Evolutionary conservation across 2,113 vertebrate species (phyloP), one percentile per base, ranked within the genome.

Genomic region (Hiodon tergisus): DNA sequence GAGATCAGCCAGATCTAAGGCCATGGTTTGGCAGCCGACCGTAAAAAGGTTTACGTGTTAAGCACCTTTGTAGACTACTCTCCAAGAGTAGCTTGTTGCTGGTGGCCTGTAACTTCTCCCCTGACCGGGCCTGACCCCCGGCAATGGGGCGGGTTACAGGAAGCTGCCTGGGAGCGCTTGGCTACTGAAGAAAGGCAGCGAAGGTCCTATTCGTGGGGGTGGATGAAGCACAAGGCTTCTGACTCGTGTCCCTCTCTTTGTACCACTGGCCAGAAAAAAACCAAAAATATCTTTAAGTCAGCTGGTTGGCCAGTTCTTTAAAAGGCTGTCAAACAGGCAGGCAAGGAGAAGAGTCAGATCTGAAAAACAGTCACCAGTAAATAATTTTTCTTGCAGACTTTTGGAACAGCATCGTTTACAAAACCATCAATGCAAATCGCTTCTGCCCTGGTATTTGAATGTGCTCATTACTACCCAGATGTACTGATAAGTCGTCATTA

Each of bases 391-490:
- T 2, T n/a, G 3, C 1, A 6, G 16, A 63, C 61, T 3, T 63
- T 8, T 3, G 61, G 16, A 63, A 46, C 16, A 31, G 31, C 6
- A n/a, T 31, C n/a, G 46, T 63, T 63, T 63, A 31, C n/a, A 47
- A 60, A 66, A 66, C 11, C 63, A 66, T 47, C 63, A 66, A 66
- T 11, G 63, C 17, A 66, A 66, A 66, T 66, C 3, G 9, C 31
- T 16, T 10, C 63, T 66, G 63, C 63, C 63, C 48, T 17, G 63
- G 31, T 17, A 66, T 66, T 66, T 66, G 63, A 66, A 46, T 66
- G 63, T 66, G 31, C 63, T 66, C 63, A 66, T 66, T 66, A 66
- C 9, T 11, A 6, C 48, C 46, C 17, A 66, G 17, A 66, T 48
- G 31, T 47, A 48, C 63, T 13, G 63, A 66, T 66, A 48, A 66